These are phyloP conservation scores for Cavia porcellus DNA, from an alignment of 2,113 vertebrate species.

Conservation along the genomic window DNA sequence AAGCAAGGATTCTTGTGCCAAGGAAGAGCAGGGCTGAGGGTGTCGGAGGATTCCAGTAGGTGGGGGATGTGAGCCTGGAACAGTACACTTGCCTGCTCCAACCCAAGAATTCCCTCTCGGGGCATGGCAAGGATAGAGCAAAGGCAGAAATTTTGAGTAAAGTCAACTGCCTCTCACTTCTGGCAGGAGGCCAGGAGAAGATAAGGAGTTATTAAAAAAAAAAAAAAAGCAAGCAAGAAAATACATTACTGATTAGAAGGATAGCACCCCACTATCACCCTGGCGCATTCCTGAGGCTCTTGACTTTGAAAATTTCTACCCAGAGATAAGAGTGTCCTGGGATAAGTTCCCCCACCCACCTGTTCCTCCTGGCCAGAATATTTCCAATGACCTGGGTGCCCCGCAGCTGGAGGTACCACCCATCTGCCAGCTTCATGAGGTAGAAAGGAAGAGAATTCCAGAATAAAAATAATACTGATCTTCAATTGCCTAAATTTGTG, in stretches of 20 bases:
- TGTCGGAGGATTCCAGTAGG: constrained; percentile 44
- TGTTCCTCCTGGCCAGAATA: neutral
- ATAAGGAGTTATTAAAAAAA: neutral
- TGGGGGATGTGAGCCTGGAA: neutral
- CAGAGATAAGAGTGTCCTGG: neutral
- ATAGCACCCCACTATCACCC: neutral
- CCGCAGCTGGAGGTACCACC: neutral
- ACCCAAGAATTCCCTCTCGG: constrained; percentile 24
- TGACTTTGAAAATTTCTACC: neutral
- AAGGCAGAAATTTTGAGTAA: constrained; percentile 1
- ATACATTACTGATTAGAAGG: constrained; percentile 64
- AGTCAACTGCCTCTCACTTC: constrained; percentile 17
- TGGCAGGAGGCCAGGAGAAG: constrained; percentile 62
- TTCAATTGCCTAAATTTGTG: neutral
- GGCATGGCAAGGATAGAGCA: neutral
- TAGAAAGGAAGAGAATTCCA: constrained; percentile 46
- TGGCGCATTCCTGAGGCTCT: constrained; percentile 59
- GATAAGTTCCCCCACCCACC: neutral
- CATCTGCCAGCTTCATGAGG: neutral
- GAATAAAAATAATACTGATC: constrained; percentile 52
- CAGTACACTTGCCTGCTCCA: neutral
- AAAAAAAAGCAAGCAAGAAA: constrained; percentile 43
- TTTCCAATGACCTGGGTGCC: neutral
- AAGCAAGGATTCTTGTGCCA: constrained; percentile 31
- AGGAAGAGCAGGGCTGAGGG: constrained; percentile 11